phyloP scores from a whole-genome alignment of 2,113 vertebrate species.

The Trachemys scripta region DNA sequence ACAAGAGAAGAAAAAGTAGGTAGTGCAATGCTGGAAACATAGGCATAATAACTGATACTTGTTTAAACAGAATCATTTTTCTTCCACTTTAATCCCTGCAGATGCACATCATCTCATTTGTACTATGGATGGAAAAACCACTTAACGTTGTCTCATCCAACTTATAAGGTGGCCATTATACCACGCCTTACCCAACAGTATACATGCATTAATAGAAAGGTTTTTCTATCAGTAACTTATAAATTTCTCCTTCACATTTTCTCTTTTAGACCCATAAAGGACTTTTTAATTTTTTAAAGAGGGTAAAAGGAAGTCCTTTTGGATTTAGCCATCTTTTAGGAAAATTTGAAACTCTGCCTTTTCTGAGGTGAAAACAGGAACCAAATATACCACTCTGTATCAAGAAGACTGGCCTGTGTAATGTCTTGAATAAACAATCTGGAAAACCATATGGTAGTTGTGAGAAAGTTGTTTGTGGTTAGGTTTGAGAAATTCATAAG shows the following conservation, averaged over 20 bases:
- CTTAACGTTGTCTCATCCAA: background rate
- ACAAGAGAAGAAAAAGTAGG: background rate
- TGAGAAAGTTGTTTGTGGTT: constrained; percentile 56
- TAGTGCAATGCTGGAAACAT: background rate
- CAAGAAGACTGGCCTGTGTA: background rate
- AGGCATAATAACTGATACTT: background rate
- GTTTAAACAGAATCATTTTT: background rate
- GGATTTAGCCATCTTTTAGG: background rate
- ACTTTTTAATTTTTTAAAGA: background rate
- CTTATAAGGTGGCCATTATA: background rate
- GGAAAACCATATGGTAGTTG: background rate
- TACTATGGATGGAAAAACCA: background rate
- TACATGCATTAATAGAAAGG: background rate
- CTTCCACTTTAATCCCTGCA: background rate
- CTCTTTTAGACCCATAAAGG: background rate
- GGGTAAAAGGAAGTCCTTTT: background rate
- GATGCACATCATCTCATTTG: background rate
- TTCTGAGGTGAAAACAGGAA: background rate
- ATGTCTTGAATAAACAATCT: background rate
- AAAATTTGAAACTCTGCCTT: background rate
- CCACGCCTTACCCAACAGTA: background rate
- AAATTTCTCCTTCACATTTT: background rate
- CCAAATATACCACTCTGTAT: background rate
- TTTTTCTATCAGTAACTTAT: background rate
- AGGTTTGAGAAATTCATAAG: background rate